phyloP scores from a whole-genome alignment of 2,797 vertebrate genomes.

The Buceros bicornis region DNA sequence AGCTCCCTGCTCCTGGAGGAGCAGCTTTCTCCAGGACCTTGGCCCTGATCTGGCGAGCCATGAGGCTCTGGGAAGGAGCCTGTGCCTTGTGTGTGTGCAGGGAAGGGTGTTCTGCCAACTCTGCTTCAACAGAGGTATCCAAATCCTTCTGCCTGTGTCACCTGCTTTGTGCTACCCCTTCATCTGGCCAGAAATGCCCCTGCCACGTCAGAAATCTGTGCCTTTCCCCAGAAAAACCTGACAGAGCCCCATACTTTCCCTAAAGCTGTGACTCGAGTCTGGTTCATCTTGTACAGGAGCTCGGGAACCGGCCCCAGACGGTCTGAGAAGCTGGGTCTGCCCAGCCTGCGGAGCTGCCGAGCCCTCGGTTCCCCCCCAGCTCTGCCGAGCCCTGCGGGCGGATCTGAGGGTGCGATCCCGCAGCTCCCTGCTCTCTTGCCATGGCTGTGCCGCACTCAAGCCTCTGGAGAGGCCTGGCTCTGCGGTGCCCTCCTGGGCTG shows the following conservation, averaged over 20 bases:
- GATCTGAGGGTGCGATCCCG: rapidly evolving
- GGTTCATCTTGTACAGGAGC: too few species aligned
- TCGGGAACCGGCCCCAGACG: not conserved
- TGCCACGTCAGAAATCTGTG: not conserved
- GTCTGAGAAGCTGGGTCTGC: not conserved
- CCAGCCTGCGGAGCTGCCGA: rapidly evolving
- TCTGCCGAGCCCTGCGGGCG: rapidly evolving
- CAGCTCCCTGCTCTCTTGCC: rapidly evolving
- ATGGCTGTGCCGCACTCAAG: rapidly evolving
- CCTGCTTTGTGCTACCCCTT: not conserved
- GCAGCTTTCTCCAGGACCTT: not conserved
- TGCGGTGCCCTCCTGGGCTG: not conserved
- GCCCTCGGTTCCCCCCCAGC: not conserved
- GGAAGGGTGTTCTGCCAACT: not conserved
- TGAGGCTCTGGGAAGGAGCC: not conserved
- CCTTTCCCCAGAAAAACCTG: not conserved
- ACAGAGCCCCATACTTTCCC: not conserved
- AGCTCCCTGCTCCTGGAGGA: not conserved
- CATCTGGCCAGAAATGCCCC: not conserved
- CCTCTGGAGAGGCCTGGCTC: not conserved
- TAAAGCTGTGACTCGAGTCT: not conserved
- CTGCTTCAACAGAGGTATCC: not conserved
- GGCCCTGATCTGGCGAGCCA: not conserved
- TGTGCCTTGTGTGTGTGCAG: rapidly evolving
- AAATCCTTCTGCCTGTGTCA: not conserved